A percentile compares a stretch with the other conserved stretches of the same genome.
phyloP scores from a whole-genome alignment of 2,113 vertebrate genomes.

The Chionodraco myersi region DNA sequence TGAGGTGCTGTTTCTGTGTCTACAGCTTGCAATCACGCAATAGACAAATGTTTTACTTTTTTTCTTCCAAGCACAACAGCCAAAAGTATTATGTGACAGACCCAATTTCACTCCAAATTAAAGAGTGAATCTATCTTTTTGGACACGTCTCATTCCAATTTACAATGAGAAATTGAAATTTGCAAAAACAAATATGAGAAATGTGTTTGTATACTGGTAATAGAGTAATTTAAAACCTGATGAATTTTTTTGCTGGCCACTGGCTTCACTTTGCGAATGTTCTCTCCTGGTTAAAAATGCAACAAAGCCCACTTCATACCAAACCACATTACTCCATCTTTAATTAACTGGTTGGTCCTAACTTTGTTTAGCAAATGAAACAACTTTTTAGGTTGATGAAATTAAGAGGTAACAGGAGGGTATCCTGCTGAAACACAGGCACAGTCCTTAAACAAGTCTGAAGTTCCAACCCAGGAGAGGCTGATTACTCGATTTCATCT shows the following conservation, averaged over 20 bases:
- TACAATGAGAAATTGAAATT: not conserved
- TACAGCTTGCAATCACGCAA: not conserved
- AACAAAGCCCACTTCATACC: not conserved
- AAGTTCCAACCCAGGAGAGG: conserved; percentile 4
- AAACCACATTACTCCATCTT: not conserved
- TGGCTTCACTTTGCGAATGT: not conserved
- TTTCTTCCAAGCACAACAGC: conserved; percentile 12
- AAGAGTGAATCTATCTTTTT: not conserved
- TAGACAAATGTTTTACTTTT: conserved; percentile 2
- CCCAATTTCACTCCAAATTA: not conserved
- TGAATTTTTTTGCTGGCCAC: not conserved
- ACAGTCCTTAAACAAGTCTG: conserved; percentile 10
- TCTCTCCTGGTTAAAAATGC: not conserved
- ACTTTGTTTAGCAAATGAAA: conserved; percentile 23
- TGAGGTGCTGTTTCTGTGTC: conserved; percentile 10
- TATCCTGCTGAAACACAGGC: conserved; percentile 12
- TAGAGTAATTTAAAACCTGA: not conserved
- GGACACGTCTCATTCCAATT: not conserved
- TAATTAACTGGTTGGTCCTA: conserved; percentile 1
- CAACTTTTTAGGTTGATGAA: conserved; percentile 22
- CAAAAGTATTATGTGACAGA: conserved; percentile 9
- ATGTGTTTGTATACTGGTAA: not conserved
- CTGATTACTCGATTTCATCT: conserved; percentile 28
- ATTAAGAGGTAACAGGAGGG: conserved; percentile 29
- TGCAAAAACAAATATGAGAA: not conserved